A percentile compares a stretch with the other conserved stretches of the same genome.
These are phyloP conservation scores for Homarus gammarus DNA, from an alignment of 2,888 invertebrate genomes.

Conservation along the genomic window DNA sequence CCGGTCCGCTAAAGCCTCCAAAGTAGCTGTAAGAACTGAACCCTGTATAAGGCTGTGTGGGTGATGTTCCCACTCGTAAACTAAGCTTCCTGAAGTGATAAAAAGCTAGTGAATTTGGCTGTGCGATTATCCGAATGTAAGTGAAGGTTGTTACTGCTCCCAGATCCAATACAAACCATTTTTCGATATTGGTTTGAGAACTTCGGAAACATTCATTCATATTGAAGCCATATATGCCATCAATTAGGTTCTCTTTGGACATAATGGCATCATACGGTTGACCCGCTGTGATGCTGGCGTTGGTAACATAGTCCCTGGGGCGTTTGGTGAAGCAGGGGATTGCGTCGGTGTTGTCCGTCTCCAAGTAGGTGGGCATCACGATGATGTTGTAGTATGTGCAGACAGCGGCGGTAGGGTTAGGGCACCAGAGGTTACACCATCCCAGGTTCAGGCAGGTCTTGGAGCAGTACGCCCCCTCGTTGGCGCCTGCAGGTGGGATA, in stretches of 20 bases:
- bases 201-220: neutral
- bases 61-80: neutral
- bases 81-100: neutral
- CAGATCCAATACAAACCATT: neutral
- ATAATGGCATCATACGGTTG: neutral
- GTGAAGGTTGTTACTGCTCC: neutral
- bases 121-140: neutral
- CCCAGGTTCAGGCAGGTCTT: neutral
- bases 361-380: constrained; percentile 8
- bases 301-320: neutral
- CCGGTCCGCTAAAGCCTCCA: neutral
- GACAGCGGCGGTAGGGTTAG: neutral
- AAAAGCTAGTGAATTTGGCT: neutral
- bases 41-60: neutral
- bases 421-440: neutral
- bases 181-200: neutral
- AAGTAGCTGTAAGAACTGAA: neutral
- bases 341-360: neutral
- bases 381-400: neutral
- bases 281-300: neutral
- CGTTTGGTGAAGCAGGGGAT: neutral
- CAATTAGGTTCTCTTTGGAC: neutral
- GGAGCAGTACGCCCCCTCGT: neutral
- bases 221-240: neutral
- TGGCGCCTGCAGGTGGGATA: neutral